phyloP scores from a whole-genome alignment of 2,888 invertebrate species.

The Andrena bucephala region DNA sequence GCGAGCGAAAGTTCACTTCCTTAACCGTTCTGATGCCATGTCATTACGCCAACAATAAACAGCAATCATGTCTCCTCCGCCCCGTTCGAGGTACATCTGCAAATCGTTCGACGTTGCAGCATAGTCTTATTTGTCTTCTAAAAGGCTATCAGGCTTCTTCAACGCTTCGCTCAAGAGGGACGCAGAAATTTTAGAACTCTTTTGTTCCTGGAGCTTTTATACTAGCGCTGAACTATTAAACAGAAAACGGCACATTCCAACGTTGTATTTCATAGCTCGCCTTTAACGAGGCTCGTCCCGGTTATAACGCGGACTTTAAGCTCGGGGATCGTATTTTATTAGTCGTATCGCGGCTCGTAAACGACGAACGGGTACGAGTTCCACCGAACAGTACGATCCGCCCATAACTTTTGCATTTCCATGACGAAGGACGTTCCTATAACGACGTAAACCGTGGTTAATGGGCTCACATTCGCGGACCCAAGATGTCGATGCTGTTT shows the following conservation, averaged over 20 bases:
- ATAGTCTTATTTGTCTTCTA: neutral
- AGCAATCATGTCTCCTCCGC: too few species aligned
- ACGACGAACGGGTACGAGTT: neutral
- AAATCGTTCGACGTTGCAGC: too few species aligned
- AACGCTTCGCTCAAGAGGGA: neutral
- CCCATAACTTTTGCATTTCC: neutral
- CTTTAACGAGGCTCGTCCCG: neutral
- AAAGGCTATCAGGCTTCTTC: neutral
- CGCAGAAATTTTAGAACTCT: neutral
- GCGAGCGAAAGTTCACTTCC: neutral
- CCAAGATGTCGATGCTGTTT: neutral
- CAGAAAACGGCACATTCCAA: neutral
- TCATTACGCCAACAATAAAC: too few species aligned
- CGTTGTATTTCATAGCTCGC: conserved; percentile 8
- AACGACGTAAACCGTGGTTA: conserved; percentile 1
- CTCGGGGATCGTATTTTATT: conserved; percentile 11
- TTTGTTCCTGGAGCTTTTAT: neutral
- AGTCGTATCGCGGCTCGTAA: neutral
- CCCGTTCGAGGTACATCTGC: too few species aligned
- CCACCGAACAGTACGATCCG: neutral
- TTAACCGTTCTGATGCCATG: too few species aligned
- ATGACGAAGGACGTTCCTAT: neutral
- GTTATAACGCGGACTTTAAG: neutral
- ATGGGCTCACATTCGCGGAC: conserved; percentile 2
- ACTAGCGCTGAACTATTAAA: neutral